Percentiles rank a stretch among this genome's conserved stretches.
These are phyloP conservation scores for Nansenia antarctica DNA, from an alignment of 2,113 vertebrate species.

Conservation along the genomic window DNA sequence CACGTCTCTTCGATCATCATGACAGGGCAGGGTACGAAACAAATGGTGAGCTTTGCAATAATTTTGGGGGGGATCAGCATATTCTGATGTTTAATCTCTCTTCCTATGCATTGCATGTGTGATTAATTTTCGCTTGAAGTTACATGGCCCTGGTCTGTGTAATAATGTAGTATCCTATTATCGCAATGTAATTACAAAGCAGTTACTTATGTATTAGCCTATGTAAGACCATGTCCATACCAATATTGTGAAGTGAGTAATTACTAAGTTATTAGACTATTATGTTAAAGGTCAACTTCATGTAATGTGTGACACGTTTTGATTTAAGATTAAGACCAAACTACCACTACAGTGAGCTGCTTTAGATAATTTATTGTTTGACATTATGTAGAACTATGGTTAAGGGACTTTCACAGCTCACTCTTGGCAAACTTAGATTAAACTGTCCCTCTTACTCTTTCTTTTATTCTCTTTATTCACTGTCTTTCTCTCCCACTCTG, in stretches of 20 bases:
- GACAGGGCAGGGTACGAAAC: too few species aligned
- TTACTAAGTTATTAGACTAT: too few species aligned
- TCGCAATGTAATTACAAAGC: too few species aligned
- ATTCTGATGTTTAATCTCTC: background rate
- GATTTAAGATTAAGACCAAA: background rate
- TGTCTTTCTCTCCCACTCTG: constrained; percentile 39
- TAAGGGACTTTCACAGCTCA: background rate
- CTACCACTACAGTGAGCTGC: background rate
- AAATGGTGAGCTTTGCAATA: too few species aligned
- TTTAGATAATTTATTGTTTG: background rate
- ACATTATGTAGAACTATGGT: background rate
- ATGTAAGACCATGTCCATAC: too few species aligned
- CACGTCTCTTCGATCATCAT: background rate
- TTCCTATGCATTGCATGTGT: background rate
- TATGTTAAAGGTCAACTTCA: too few species aligned
- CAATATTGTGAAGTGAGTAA: too few species aligned
- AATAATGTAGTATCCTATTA: too few species aligned
- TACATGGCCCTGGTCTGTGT: too few species aligned
- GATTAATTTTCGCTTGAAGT: too few species aligned
- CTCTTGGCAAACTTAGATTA: background rate
- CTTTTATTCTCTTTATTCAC: constrained; percentile 31
- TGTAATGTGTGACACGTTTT: background rate
- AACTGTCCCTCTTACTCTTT: background rate
- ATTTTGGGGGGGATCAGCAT: background rate
- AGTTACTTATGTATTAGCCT: too few species aligned